phyloP scores from a whole-genome alignment of 2,888 invertebrate genomes.

The Lasius fuliginosus region DNA sequence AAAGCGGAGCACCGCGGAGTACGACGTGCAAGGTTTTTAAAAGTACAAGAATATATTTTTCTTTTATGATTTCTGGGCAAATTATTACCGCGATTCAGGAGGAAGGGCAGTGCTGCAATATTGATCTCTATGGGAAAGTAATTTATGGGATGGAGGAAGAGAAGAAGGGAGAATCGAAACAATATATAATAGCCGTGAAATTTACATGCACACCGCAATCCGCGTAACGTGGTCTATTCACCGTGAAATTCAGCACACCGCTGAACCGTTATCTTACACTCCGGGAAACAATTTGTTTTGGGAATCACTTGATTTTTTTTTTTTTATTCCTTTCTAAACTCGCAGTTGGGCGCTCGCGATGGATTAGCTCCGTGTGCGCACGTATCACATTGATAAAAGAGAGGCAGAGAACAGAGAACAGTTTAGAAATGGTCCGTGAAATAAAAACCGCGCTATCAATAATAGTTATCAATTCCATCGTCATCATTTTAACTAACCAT shows the following conservation, averaged over 20 bases:
- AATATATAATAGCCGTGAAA: slow-evolving; percentile 53
- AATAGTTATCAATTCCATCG: slow-evolving; percentile 49
- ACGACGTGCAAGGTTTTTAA: slow-evolving; percentile 58
- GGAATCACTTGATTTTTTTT: slow-evolving; percentile 22
- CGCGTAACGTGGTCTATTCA: background rate
- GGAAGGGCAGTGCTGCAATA: slow-evolving; percentile 11
- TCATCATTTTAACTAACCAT: slow-evolving; percentile 15
- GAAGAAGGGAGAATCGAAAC: slow-evolving; percentile 54
- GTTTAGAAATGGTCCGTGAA: slow-evolving; percentile 31
- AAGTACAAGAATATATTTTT: slow-evolving; percentile 66
- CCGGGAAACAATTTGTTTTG: slow-evolving; percentile 45
- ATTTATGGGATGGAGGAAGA: slow-evolving; percentile 59
- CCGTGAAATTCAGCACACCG: slow-evolving; percentile 51
- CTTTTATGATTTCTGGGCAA: slow-evolving; percentile 58
- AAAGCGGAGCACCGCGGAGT: slow-evolving; percentile 27
- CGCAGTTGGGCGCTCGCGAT: slow-evolving; percentile 25
- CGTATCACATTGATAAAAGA: slow-evolving; percentile 42
- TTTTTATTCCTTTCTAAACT: slow-evolving; percentile 33
- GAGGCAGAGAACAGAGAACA: background rate
- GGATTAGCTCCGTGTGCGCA: slow-evolving; percentile 17
- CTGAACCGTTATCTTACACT: slow-evolving; percentile 53
- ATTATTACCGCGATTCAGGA: slow-evolving; percentile 64
- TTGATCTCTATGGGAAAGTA: slow-evolving; percentile 59
- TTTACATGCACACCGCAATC: slow-evolving; percentile 41
- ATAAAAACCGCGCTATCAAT: slow-evolving; percentile 47